Percentiles rank a stretch among this genome's conserved stretches.
Conservation (phyloP, 2,797 vertebrate species). For the Epinephelus awoara region DNA sequence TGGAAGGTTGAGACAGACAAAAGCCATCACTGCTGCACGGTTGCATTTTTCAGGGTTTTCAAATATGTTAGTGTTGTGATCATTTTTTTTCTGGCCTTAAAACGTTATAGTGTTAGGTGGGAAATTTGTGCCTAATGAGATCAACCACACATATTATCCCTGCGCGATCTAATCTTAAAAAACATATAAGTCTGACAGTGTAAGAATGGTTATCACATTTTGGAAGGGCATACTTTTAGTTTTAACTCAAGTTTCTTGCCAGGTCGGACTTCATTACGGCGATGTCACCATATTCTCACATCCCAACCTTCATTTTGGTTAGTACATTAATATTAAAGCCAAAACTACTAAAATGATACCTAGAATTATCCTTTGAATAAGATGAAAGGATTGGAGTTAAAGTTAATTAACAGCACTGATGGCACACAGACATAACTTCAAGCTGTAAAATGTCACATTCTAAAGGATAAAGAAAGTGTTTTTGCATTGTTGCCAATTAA, state of each 20-base stretch:
- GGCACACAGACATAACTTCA: background rate
- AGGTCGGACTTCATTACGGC: background rate
- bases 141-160: too few species aligned
- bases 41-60: too few species aligned
- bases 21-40: too few species aligned
- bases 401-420: background rate
- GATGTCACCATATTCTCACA: background rate
- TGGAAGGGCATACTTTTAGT: background rate
- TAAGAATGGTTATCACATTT: background rate
- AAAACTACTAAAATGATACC: background rate
- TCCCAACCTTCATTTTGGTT: background rate
- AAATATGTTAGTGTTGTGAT: too few species aligned
- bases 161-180: too few species aligned
- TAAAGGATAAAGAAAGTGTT: background rate
- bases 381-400: background rate
- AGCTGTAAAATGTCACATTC: constrained; percentile 4
- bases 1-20: too few species aligned
- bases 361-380: background rate
- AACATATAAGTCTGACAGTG: too few species aligned
- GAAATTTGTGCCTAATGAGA: too few species aligned
- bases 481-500: constrained; percentile 15
- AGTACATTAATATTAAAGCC: background rate
- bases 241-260: background rate
- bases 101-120: too few species aligned
- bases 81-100: too few species aligned